Evolutionary conservation across 2,888 invertebrate species (phyloP).

Genomic region (Xestia rhomboidea): DNA sequence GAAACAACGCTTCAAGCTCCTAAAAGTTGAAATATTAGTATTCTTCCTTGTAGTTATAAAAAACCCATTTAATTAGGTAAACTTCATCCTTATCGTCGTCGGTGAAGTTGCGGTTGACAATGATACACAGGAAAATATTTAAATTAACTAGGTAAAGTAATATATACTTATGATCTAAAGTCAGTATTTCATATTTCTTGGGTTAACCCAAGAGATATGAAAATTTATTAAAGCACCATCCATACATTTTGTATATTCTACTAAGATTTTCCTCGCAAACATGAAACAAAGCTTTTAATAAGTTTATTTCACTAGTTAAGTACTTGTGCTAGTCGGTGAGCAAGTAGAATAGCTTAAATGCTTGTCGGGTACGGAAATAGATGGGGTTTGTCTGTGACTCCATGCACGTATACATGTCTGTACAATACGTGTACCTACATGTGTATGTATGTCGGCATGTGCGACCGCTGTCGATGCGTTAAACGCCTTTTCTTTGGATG

Average conservation of each 20-base stretch:
- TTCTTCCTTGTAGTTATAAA: background rate
- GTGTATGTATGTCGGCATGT: constrained; percentile 51
- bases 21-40: constrained; percentile 3
- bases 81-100: background rate
- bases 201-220: background rate
- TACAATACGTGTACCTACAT: constrained; percentile 38
- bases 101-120: background rate
- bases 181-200: no score
- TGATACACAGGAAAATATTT: constrained; percentile 21
- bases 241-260: background rate
- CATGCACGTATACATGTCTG: constrained; percentile 44
- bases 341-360: constrained; percentile 68
- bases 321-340: constrained; percentile 20
- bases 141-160: background rate
- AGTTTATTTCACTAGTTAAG: constrained; percentile 18
- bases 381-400: constrained; percentile 65
- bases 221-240: constrained; percentile 24
- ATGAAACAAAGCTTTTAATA: constrained; percentile 13
- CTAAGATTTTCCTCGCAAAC: constrained; percentile 19
- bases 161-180: background rate
- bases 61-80: background rate
- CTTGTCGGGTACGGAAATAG: constrained; percentile 78
- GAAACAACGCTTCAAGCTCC: background rate
- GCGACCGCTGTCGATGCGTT: constrained; percentile 67
- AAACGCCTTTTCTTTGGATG: constrained; percentile 70